phyloP scores from a whole-genome alignment of 2,113 vertebrate species.

The Phaethon lepturus region DNA sequence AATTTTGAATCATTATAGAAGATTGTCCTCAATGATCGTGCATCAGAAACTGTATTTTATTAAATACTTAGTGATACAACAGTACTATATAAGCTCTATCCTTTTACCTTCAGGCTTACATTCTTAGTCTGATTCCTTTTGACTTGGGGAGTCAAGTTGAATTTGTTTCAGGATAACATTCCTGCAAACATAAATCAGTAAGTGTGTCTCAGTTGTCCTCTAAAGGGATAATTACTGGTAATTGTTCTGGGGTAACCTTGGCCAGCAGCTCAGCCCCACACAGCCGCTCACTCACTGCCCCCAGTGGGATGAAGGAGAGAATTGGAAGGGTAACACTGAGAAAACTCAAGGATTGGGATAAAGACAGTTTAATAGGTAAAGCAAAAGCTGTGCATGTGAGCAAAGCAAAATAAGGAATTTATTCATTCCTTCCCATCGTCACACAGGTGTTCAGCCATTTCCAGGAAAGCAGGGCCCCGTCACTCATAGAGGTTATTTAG shows the following conservation, averaged over 20 bases:
- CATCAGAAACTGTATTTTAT: not conserved
- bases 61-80: not conserved
- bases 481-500: fast-evolving
- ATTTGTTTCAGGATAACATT: not conserved
- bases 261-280: not conserved
- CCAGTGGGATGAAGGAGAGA: not conserved
- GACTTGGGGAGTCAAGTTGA: not conserved
- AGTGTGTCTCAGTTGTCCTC: not conserved
- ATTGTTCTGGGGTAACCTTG: not conserved
- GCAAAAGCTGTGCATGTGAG: fast-evolving
- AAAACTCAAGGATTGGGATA: fast-evolving
- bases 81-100: not conserved
- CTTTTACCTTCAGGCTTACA: not conserved
- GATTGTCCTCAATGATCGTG: not conserved
- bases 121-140: not conserved
- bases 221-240: not conserved
- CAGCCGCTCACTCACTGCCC: fast-evolving
- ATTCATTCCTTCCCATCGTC: fast-evolving
- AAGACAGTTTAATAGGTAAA: not conserved
- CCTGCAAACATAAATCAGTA: not conserved
- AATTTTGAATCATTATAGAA: not conserved
- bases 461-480: not conserved
- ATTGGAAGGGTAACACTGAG: not conserved
- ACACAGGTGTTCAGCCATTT: not conserved
- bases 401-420: not conserved